A percentile compares a stretch with the other conserved stretches of the same genome.
Conservation (phyloP, 2,113 vertebrate species). For the Ariopsis seemanni region DNA sequence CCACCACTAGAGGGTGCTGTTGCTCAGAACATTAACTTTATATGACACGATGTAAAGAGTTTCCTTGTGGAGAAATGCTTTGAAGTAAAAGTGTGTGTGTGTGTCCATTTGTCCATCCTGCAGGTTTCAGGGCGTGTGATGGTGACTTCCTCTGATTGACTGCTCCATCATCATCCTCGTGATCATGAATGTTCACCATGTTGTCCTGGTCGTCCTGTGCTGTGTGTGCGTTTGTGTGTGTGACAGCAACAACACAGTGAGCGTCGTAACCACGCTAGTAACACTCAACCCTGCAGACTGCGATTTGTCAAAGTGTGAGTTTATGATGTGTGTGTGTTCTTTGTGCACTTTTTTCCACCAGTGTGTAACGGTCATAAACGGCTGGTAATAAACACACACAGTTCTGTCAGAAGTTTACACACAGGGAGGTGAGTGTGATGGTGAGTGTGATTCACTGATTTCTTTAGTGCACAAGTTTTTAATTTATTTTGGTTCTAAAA, state of each 20-base stretch:
- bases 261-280: not conserved
- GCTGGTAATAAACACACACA: no score
- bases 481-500: no score
- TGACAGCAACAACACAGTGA: not conserved
- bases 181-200: not conserved
- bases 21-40: not conserved
- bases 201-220: not conserved
- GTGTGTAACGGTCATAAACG: no score
- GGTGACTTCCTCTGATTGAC: constrained; percentile 3
- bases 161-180: not conserved
- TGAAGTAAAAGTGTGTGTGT: not conserved
- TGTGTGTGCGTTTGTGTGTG: not conserved
- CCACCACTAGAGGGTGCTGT: not conserved
- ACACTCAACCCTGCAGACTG: not conserved
- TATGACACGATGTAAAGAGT: not conserved
- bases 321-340: not conserved
- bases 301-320: constrained; percentile 10
- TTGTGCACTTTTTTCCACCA: no score
- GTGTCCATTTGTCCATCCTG: not conserved
- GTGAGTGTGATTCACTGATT: no score
- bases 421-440: no score
- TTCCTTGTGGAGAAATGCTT: not conserved
- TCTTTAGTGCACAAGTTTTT: no score
- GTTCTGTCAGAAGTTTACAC: no score
- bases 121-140: not conserved